Conservation (phyloP, 2,113 vertebrate species). For the Rhinolophus sinicus region DNA sequence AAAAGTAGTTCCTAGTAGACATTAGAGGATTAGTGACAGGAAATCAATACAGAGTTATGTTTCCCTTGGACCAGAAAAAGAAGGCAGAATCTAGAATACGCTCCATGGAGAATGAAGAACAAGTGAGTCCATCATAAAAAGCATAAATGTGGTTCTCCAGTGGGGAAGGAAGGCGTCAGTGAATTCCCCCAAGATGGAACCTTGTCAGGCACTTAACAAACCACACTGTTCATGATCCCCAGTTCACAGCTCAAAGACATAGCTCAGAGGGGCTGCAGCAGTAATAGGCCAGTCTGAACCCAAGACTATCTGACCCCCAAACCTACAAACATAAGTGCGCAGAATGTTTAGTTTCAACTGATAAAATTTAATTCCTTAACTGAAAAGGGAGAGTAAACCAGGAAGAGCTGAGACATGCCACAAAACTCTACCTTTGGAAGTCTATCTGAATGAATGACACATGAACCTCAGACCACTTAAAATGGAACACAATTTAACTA, state of each 20-base stretch:
- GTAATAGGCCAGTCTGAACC: neutral
- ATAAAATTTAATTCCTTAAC: neutral
- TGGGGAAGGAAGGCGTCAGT: neutral
- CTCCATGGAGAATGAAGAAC: fast-evolving
- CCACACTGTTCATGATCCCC: too few relatives aligned
- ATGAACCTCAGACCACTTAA: neutral
- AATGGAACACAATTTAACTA: neutral
- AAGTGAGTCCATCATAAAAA: neutral
- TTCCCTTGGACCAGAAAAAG: neutral
- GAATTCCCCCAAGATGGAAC: fast-evolving
- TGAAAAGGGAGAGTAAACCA: neutral
- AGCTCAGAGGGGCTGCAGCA: neutral
- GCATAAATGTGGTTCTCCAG: neutral
- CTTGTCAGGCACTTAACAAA: neutral
- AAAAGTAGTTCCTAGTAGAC: neutral
- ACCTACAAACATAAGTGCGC: neutral
- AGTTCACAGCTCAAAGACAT: neutral
- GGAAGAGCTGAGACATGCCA: neutral
- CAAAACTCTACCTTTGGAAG: neutral
- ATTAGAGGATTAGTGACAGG: neutral
- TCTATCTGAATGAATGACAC: neutral
- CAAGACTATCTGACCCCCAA: neutral
- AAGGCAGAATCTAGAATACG: neutral
- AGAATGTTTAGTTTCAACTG: neutral
- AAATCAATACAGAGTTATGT: neutral